Base-by-base conservation (phyloP, 2,888 invertebrate genomes). In the Ypsolopha sequella region DNA sequence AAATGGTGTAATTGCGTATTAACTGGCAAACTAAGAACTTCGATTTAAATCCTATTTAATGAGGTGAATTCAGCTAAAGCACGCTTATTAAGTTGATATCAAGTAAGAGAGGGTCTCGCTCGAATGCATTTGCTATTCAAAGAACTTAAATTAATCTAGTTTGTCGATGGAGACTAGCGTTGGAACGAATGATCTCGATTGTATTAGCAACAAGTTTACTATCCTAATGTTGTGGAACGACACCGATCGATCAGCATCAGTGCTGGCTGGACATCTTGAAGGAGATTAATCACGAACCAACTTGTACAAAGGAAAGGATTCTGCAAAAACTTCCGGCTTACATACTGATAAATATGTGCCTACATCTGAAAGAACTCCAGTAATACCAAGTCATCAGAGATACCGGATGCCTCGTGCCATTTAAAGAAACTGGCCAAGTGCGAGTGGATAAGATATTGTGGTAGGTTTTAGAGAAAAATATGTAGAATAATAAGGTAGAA, bases 231-330 rank as follows among this genome's bases (percentile, higher is more conserved):
- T 52, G 55, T 43, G 50, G 51, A 57, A 56, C 52, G 54, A 51
- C 36, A 52, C 58, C 54, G 52, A 53, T 55, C 51, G 43, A 48
- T 56, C 52, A 51, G 43, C 34, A 55, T 54, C 54, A 36, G 51
- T 51, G 48, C 49, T 36, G 45, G 43, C 48, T 36, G 45, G 50
- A 41, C 50, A 43, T 38, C 50, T 35, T 51, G 54, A 59, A 45
- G 49, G 51, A 62, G 62, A 65, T 64, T 66, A 62, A 64, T 62
- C 62, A 64, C 60, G 62, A 61, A 59, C 56, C 56, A 49, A 44
- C 51, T 55, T 56, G 53, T 55, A 52, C 59, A 56, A 56, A 60
- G 56, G 58, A 55, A 55, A 54, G 55, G 58, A 53, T 60, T 58
- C 59, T 59, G 62, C 56, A 54, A 34, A 36, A 58, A 57, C 59